These are phyloP conservation scores for Cylindroiulus punctatus DNA, from an alignment of 2,888 invertebrate genomes.

Conservation along the genomic window DNA sequence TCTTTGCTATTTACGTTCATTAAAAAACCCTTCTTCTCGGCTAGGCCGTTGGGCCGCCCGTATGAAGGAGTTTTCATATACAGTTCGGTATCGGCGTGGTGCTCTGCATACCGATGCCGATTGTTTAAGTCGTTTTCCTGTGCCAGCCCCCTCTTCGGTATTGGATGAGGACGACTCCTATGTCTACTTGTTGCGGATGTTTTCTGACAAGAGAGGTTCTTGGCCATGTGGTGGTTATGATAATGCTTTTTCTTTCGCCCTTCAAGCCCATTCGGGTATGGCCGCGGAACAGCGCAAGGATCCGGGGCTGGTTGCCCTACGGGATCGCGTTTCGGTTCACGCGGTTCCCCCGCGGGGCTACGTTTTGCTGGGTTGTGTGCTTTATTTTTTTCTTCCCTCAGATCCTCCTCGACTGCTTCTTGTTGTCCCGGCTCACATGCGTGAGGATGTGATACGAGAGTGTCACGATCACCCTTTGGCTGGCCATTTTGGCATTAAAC, in stretches of 20 bases:
- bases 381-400: background rate
- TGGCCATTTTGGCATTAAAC: no score
- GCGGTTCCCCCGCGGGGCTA: background rate
- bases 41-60: background rate
- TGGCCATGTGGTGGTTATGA: no score
- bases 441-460: background rate
- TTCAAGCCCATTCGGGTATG: no score
- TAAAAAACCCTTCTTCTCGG: background rate
- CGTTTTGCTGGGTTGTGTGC: background rate
- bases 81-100: background rate
- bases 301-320: no score
- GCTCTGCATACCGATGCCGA: background rate
- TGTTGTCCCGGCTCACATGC: background rate
- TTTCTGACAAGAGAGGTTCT: background rate
- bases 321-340: no score
- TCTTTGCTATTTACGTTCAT: background rate
- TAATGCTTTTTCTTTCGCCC: no score
- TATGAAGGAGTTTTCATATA: background rate
- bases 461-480: no score
- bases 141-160: no score
- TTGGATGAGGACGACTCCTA: background rate
- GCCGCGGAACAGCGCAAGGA: no score
- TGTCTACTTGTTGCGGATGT: background rate
- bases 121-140: background rate
- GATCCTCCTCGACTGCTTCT: background rate